These are phyloP conservation scores for Protaetia brevitarsis DNA, from an alignment of 1,140 invertebrate genomes.

Conservation along the genomic window DNA sequence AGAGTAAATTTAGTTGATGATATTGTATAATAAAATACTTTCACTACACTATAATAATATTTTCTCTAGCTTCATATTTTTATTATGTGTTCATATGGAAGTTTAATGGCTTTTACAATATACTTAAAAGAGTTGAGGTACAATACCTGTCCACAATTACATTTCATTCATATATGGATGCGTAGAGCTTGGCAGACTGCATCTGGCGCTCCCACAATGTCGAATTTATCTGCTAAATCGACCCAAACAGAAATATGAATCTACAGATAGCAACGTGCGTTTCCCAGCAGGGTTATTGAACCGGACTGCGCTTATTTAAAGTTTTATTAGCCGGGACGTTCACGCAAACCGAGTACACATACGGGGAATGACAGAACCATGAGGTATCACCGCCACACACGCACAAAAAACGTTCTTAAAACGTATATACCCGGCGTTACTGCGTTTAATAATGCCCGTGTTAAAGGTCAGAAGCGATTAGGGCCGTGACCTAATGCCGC, in stretches of 20 bases:
- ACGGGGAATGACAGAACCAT: background rate
- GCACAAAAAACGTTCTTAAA: background rate
- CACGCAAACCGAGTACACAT: slow-evolving; percentile 3
- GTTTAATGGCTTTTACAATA: too few relatives aligned
- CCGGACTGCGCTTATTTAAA: slow-evolving; percentile 11
- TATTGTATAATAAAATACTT: too few relatives aligned
- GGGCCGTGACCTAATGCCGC: slow-evolving; percentile 22
- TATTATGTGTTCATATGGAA: too few relatives aligned
- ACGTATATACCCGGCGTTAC: background rate
- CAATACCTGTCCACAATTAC: background rate
- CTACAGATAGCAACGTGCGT: too few relatives aligned
- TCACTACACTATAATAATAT: too few relatives aligned
- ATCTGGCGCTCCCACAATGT: background rate
- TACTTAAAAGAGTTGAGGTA: too few relatives aligned
- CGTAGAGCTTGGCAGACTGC: background rate
- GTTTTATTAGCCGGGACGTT: slow-evolving; percentile 9
- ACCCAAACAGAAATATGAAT: background rate
- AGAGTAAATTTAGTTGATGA: too few relatives aligned
- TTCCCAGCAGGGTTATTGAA: background rate
- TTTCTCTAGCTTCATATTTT: too few relatives aligned
- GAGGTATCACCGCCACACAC: background rate
- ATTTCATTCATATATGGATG: background rate
- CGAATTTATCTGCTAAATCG: background rate
- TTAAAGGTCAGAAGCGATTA: slow-evolving; percentile 18
- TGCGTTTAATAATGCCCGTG: slow-evolving; percentile 11